Conservation (phyloP, 2,888 invertebrate genomes). For the Euplexia lucipara region DNA sequence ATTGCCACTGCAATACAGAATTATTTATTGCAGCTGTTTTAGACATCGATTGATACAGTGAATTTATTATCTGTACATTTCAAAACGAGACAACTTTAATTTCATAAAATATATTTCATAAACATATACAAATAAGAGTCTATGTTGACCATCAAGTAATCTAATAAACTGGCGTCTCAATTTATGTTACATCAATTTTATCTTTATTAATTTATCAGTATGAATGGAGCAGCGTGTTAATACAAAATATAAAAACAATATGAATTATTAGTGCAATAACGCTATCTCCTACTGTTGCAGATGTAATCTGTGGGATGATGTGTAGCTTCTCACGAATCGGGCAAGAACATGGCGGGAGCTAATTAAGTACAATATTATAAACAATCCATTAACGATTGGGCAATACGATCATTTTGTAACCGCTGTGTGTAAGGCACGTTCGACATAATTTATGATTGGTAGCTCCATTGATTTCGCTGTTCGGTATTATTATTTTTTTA, state of each 20-base stretch:
- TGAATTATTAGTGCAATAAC: constrained; percentile 64
- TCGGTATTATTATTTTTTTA: constrained; percentile 16
- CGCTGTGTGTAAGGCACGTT: constrained; percentile 30
- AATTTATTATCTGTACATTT: constrained; percentile 53
- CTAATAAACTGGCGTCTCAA: constrained; percentile 46
- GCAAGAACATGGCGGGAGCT: constrained; percentile 58
- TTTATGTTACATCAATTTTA: constrained; percentile 56
- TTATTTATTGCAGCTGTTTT: constrained; percentile 64
- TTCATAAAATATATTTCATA: constrained; percentile 16
- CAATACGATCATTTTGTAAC: constrained; percentile 60
- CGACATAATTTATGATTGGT: constrained; percentile 33
- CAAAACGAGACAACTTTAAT: constrained; percentile 29
- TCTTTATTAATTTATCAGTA: constrained; percentile 66
- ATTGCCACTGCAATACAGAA: constrained; percentile 65
- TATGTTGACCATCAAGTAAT: constrained; percentile 36
- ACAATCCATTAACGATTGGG: constrained; percentile 77
- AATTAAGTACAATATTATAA: constrained; percentile 83
- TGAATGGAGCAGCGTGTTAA: constrained; percentile 64
- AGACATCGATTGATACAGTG: constrained; percentile 56
- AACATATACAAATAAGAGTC: constrained; percentile 5
- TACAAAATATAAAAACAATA: constrained; percentile 68
- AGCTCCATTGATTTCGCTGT: constrained; percentile 21
- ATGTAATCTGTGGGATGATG: constrained; percentile 70
- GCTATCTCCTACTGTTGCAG: constrained; percentile 64
- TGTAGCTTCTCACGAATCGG: constrained; percentile 66